These are phyloP conservation scores for Sycophila sp. DNA, from an alignment of 1,140 invertebrate genomes.

Conservation along the genomic window DNA sequence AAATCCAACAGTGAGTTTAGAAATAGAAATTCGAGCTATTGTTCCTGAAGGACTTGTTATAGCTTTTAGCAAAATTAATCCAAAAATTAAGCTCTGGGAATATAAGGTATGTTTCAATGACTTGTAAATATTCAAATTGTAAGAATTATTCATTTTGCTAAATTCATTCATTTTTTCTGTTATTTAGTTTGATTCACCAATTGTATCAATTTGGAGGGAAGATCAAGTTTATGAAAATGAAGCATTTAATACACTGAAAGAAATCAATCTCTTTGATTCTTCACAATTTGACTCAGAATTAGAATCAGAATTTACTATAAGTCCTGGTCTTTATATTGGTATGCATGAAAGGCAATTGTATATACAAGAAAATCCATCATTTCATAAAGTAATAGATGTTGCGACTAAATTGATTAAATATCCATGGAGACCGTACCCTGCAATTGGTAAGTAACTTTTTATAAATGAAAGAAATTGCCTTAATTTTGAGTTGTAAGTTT, in stretches of 20 bases:
- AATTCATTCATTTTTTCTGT: conserved; percentile 15
- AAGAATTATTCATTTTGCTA: background rate
- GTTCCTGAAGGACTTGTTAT: conserved; percentile 81
- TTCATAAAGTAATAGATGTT: conserved; percentile 55
- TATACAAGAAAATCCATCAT: conserved; percentile 75
- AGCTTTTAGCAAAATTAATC: conserved; percentile 69
- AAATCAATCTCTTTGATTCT: conserved; percentile 80
- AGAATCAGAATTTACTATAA: conserved; percentile 55
- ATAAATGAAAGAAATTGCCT: background rate
- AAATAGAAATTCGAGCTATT: conserved; percentile 73
- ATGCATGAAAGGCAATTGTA: conserved; percentile 87
- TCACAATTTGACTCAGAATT: conserved; percentile 63
- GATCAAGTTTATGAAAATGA: conserved; percentile 51
- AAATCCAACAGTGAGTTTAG: conserved; percentile 53
- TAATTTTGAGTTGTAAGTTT: background rate
- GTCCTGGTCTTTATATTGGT: conserved; percentile 84
- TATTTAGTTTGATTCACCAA: conserved; percentile 80
- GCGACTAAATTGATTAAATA: conserved; percentile 60
- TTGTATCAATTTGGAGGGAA: conserved; percentile 85
- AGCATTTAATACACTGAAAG: conserved; percentile 67
- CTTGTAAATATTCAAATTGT: background rate
- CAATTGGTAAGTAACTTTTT: conserved; percentile 54
- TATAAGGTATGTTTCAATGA: conserved; percentile 69
- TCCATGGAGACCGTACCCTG: conserved; percentile 77
- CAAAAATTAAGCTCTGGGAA: conserved; percentile 73